Base-by-base conservation (phyloP, 2,888 invertebrate species). In the Metopia argyrocephala region DNA sequence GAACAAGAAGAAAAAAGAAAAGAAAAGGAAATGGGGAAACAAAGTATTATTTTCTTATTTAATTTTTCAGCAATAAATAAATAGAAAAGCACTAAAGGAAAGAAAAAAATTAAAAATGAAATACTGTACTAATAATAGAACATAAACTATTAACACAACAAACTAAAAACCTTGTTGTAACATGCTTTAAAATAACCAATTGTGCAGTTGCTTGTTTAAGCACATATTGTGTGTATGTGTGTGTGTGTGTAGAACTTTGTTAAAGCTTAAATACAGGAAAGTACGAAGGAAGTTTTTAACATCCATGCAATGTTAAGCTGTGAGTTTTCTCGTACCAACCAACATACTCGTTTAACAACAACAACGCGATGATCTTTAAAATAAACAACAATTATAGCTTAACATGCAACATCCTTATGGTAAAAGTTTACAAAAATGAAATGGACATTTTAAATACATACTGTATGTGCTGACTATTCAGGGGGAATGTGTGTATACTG, bases 341-440 rank as follows among this genome's bases (percentile, higher is more conserved):
- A n/a, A n/a, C n/a, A n/a, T n/a, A n/a, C n/a, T n/a, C n/a, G n/a
- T n/a, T n/a, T n/a, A n/a, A 18, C 5, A 48, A 48, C n/a, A 48
- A 52, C 52, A 54, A 61, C 71, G 65, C 59, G 56, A 66, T 61
- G 78, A 78, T 81, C 81, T 78, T 76, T 81, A 78, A 75, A 70
- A 78, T 68, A 81, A 81, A 81, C 81, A 81, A 75, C 81, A 81
- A 81, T 81, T 78, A 81, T 70, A 75, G n/a, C 66, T 78, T 75
- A 78, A 75, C 81, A 81, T 81, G 81, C 81, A 81, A 81, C 78
- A 81, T 81, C 78, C 81, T 81, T 75, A 57, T 75, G 70, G 65
- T 69, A 75, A 78, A 78, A 78, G 73, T 76, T 74, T 78, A 18
- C 31, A 48, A 31, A 66, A 71, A 69, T 66, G 52, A 78, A 66